phyloP scores from a whole-genome alignment of 2,888 invertebrate genomes.

The Tyria jacobaeae region DNA sequence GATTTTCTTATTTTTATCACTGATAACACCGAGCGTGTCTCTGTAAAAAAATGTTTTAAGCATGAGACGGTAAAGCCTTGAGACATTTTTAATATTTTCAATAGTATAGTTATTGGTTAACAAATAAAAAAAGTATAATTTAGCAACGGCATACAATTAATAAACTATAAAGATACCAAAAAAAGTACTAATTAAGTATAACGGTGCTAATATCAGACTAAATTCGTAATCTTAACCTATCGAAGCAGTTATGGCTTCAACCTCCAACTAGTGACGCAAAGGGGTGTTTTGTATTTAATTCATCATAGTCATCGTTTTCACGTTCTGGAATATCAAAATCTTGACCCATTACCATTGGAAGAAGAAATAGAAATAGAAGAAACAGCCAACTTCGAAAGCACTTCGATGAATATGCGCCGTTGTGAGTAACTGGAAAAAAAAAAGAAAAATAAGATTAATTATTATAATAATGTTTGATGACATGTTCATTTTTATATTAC shows the following conservation, averaged over 20 bases:
- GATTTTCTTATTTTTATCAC: no score
- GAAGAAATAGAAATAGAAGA: conserved; percentile 67
- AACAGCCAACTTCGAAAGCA: conserved; percentile 70
- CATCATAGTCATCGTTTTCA: conserved; percentile 57
- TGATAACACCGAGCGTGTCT: no score
- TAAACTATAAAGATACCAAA: not conserved
- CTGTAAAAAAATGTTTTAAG: no score
- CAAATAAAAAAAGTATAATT: no score
- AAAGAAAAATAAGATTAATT: conserved; percentile 4
- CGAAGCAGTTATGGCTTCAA: conserved; percentile 39
- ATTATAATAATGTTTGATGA: no score
- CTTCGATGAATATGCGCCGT: conserved; percentile 55
- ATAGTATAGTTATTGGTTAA: no score
- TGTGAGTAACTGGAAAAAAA: conserved; percentile 75
- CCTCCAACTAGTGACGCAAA: conserved; percentile 62
- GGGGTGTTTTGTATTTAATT: conserved; percentile 44
- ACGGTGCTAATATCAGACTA: conserved; percentile 42
- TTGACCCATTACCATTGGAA: conserved; percentile 67
- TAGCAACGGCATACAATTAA: not conserved
- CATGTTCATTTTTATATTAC: no score
- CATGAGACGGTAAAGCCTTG: no score
- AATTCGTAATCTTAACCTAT: conserved; percentile 42
- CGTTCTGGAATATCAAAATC: conserved; percentile 49
- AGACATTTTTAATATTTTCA: no score
- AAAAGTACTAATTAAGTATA: conserved; percentile 25